phyloP scores from a whole-genome alignment of 2,797 vertebrate genomes.

The Lithobates pipiens region DNA sequence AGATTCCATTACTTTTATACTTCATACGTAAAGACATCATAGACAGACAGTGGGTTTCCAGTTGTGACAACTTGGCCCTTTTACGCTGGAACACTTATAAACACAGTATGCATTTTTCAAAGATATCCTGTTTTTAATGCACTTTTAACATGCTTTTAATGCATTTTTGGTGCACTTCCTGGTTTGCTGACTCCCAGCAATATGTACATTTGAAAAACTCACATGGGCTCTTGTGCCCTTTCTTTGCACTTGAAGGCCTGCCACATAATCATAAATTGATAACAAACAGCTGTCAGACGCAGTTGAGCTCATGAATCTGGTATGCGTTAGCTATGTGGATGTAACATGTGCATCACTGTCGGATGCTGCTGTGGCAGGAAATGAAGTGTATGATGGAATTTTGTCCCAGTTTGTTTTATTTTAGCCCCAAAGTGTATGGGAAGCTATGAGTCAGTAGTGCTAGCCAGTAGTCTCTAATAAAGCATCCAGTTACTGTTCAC shows the following conservation, averaged over 20 bases:
- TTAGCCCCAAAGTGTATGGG: not conserved
- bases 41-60: too few relatives aligned
- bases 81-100: too few relatives aligned
- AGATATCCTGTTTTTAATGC: too few relatives aligned
- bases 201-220: too few relatives aligned
- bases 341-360: constrained; percentile 46
- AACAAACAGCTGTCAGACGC: constrained; percentile 65
- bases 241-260: constrained; percentile 62
- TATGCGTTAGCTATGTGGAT: constrained; percentile 66
- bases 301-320: constrained; percentile 65
- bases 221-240: constrained; percentile 14
- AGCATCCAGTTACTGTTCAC: not conserved
- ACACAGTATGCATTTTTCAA: too few relatives aligned
- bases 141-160: too few relatives aligned
- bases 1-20: too few relatives aligned
- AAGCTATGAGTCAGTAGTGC: not conserved
- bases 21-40: not conserved
- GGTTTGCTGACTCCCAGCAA: too few relatives aligned
- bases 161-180: too few relatives aligned
- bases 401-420: not conserved
- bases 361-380: constrained; percentile 71
- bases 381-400: constrained; percentile 74
- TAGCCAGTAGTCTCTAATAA: not conserved
- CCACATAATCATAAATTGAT: constrained; percentile 65
- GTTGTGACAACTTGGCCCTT: too few relatives aligned